A percentile compares a stretch with the other conserved stretches of the same genome.
Evolutionary conservation across 2,797 vertebrate genomes (phyloP).

Genomic region (Lerista edwardsae): DNA sequence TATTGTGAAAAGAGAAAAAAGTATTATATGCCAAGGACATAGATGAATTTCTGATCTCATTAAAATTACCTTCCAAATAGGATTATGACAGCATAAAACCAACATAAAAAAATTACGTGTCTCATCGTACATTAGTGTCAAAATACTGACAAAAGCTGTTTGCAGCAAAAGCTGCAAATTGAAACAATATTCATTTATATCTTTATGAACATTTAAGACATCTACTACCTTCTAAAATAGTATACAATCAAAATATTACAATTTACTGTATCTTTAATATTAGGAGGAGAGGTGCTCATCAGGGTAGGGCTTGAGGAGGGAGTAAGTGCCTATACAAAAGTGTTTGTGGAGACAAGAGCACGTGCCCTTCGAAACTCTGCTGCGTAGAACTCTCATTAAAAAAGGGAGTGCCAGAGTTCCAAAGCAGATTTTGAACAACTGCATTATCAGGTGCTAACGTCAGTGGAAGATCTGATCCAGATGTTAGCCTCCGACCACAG

Average conservation of each 20-base stretch:
- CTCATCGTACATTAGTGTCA: not conserved
- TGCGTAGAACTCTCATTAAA: not conserved
- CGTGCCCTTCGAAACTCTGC: not conserved
- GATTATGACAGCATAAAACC: not conserved
- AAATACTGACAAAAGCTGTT: not conserved
- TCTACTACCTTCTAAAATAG: slow-evolving; percentile 28
- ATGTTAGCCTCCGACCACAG: not conserved
- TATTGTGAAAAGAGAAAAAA: not conserved
- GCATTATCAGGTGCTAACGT: slow-evolving; percentile 8
- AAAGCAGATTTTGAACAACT: not conserved
- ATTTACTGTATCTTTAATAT: slow-evolving; percentile 40
- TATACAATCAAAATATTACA: not conserved
- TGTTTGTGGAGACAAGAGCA: not conserved
- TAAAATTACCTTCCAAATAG: not conserved
- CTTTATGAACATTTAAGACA: not conserved
- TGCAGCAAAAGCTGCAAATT: too few species aligned
- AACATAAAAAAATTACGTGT: not conserved
- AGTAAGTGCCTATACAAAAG: not conserved
- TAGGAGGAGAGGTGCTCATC: not conserved
- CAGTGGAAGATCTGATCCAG: not conserved
- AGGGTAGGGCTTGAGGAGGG: not conserved
- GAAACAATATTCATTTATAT: not conserved
- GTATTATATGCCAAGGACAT: not conserved
- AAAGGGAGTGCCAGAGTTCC: not conserved
- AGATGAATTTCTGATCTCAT: not conserved